Base-by-base conservation (phyloP, 1,140 invertebrate genomes). In the Carcinoscorpius rotundicauda region DNA sequence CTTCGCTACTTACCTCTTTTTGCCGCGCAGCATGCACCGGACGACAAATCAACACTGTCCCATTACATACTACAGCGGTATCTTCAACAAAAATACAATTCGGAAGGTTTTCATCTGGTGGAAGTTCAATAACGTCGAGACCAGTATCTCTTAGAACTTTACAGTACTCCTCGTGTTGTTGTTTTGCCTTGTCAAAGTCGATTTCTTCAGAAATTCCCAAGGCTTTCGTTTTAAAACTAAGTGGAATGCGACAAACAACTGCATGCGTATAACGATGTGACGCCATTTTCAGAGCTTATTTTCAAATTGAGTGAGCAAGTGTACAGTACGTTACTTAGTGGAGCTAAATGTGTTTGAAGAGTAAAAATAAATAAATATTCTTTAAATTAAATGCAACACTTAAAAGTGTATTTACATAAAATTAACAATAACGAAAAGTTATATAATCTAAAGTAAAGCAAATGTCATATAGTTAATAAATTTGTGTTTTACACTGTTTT, bases 111-210 rank as follows among this genome's bases (percentile, higher is more conserved):
- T 92, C 89, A 72, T 93, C 90, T 4, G 92, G 85, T 49, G 90
- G 87, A 71, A 97, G 80, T 78, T 97, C 93, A 57, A 95, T 85
- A 3, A 97, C 91, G 77, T 97, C 90, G 51, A 97, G 75, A 52
- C 89, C 90, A 57, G 96, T 79, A 73, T 93, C 87, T 3, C 89
- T 82, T 8, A 95, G 78, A 51, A 89, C 78, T 60, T 86, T 79
- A 6, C 87, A 82, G 69, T 88, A 86, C 56, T 84, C 83, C 75
- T 91, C 86, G 74, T 93, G 90, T 75, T 96, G 89, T 69, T 84
- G 83, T 72, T 87, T 83, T 2, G 90, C 89, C 74, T 88, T 58
- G 11, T 86, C 84, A 10, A 90, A 75, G 69, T 89, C 83, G 63
- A 91, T 81, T 71, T 83, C 79, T 52, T 82, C 84, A 10, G 62